Percentiles rank a stretch among this genome's conserved stretches.
phyloP scores from a whole-genome alignment of 2,888 invertebrate genomes.

The Limnephilus rhombicus region DNA sequence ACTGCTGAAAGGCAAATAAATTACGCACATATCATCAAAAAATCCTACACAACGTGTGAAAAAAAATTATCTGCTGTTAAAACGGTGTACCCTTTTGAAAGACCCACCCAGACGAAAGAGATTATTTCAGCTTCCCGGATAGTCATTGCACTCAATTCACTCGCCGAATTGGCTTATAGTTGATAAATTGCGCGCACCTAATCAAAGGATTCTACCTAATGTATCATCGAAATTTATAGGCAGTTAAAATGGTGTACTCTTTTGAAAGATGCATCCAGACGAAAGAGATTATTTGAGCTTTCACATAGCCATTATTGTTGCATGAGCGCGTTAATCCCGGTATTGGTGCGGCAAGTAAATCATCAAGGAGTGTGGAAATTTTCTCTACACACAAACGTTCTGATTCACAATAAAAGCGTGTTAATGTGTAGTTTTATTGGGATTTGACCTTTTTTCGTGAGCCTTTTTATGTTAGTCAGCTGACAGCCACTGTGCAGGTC shows the following conservation, averaged over 20 bases:
- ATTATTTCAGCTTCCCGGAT: slow-evolving; percentile 23
- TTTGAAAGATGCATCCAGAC: slow-evolving; percentile 28
- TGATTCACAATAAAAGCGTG: background rate
- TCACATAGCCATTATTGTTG: slow-evolving; percentile 41
- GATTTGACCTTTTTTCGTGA: background rate
- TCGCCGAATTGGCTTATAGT: background rate
- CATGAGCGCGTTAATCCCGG: slow-evolving; percentile 48
- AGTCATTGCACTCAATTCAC: background rate
- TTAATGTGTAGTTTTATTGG: background rate
- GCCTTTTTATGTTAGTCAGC: background rate
- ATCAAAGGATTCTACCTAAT: background rate
- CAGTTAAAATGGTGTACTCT: background rate
- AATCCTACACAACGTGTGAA: background rate
- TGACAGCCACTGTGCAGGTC: slow-evolving; percentile 24
- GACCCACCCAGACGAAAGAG: slow-evolving; percentile 12
- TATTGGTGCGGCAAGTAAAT: background rate
- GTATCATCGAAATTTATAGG: background rate
- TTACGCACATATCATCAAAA: background rate
- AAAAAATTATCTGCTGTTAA: background rate
- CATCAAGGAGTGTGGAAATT: background rate
- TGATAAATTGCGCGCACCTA: background rate
- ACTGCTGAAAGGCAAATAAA: background rate
- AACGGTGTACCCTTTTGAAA: background rate
- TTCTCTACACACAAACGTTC: background rate
- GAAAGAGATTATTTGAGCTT: slow-evolving; percentile 19